These are phyloP conservation scores for Acanthurus lineatus DNA, from an alignment of 2,797 vertebrate genomes.

Conservation along the genomic window DNA sequence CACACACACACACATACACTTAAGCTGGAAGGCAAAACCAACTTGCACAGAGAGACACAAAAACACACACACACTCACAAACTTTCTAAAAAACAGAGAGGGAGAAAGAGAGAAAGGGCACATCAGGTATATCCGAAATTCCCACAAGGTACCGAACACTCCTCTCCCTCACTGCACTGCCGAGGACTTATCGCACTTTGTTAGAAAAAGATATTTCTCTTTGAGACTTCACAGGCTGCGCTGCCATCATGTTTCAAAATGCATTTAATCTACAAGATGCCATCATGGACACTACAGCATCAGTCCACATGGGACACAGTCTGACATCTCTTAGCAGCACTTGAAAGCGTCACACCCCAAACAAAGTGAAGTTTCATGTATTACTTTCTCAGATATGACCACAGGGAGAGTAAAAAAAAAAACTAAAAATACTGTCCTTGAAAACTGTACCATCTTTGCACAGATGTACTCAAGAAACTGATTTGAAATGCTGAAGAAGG, in stretches of 20 bases:
- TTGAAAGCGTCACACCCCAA: constrained; percentile 22
- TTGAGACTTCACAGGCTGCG: constrained; percentile 31
- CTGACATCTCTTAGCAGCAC: constrained; percentile 44
- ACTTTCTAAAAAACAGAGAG: constrained; percentile 14
- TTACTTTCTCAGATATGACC: constrained; percentile 5
- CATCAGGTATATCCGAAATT: constrained; percentile 46
- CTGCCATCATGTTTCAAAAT: constrained; percentile 19
- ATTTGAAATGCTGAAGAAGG: background rate
- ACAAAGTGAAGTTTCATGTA: constrained; percentile 19
- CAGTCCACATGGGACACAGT: constrained; percentile 18
- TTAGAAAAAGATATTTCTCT: constrained; percentile 40
- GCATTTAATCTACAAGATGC: constrained; percentile 36
- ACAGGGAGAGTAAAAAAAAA: background rate
- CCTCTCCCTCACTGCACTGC: constrained; percentile 24
- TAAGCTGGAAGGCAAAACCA: constrained; percentile 37
- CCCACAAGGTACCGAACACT: constrained; percentile 37
- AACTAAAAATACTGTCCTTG: constrained; percentile 19
- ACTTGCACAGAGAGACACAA: constrained; percentile 22
- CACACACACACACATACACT: constrained; percentile 20
- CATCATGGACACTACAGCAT: constrained; percentile 27
- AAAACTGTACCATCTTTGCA: constrained; percentile 11
- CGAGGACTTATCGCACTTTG: constrained; percentile 21
- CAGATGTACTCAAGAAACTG: background rate
- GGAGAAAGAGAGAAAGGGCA: constrained; percentile 33
- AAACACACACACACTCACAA: background rate